Conservation (phyloP, 1,140 invertebrate genomes). For the Eriocheir sinensis region DNA sequence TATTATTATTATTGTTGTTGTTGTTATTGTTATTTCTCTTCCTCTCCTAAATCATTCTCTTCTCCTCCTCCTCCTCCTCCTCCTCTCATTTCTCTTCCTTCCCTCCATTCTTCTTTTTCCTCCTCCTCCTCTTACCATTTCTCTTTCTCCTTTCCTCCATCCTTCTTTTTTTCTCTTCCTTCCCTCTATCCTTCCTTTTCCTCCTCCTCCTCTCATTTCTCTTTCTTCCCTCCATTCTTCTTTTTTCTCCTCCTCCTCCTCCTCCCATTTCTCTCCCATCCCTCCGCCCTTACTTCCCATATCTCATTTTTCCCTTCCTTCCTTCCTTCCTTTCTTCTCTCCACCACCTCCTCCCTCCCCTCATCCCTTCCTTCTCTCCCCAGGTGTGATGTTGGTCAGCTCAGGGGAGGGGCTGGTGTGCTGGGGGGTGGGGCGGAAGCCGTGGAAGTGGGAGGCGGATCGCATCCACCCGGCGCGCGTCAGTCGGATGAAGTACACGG, state of each 20-base stretch:
- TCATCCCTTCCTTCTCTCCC: slow-evolving; percentile 24
- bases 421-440: slow-evolving; percentile 68
- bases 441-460: slow-evolving; percentile 70
- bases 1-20: neutral
- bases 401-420: slow-evolving; percentile 72
- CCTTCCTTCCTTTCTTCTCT: neutral
- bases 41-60: too few species aligned
- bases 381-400: slow-evolving; percentile 72
- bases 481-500: slow-evolving; percentile 57
- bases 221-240: neutral
- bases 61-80: neutral
- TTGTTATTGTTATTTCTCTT: neutral
- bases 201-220: neutral
- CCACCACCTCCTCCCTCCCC: neutral
- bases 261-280: slow-evolving; percentile 23
- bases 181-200: neutral
- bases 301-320: slow-evolving; percentile 33
- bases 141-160: neutral
- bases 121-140: neutral
- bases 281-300: slow-evolving; percentile 19
- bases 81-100: neutral
- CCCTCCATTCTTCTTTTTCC: neutral
- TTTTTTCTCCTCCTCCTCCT: neutral
- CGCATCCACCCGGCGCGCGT: slow-evolving; percentile 57
- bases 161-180: neutral